Conservation (phyloP, 1,140 invertebrate genomes). For the Trichonephila clavipes region DNA sequence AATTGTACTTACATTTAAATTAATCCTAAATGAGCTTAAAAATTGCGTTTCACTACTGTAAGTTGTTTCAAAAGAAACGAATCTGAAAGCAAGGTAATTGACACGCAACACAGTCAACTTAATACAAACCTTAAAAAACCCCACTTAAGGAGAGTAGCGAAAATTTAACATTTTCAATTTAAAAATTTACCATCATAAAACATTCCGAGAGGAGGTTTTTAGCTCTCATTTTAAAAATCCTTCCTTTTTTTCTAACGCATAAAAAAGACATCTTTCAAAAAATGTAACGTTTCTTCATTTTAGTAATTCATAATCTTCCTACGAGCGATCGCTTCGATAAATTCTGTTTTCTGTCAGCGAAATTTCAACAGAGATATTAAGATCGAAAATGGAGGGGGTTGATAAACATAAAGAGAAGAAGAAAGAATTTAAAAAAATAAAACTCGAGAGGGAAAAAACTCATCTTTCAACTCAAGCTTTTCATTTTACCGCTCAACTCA, state of each 20-base stretch:
- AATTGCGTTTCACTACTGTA: neutral
- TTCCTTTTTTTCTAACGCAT: slow-evolving; percentile 27
- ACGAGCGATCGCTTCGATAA: slow-evolving; percentile 67
- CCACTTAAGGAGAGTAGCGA: slow-evolving; percentile 5
- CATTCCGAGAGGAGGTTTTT: neutral
- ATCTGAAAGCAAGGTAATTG: neutral
- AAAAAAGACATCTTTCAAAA: slow-evolving; percentile 53
- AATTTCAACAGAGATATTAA: slow-evolving; percentile 55
- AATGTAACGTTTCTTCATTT: slow-evolving; percentile 37
- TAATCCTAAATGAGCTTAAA: neutral
- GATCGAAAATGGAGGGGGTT: slow-evolving; percentile 8
- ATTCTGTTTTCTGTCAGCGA: slow-evolving; percentile 49
- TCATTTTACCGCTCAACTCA: slow-evolving; percentile 73
- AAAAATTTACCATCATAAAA: neutral
- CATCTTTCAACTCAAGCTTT: slow-evolving; percentile 72
- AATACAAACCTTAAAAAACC: slow-evolving; percentile 16
- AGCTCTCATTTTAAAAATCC: neutral
- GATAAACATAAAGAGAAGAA: slow-evolving; percentile 26
- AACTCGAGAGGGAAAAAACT: slow-evolving; percentile 7
- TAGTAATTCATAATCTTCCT: slow-evolving; percentile 74
- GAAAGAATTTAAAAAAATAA: slow-evolving; percentile 2
- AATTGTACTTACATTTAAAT: neutral
- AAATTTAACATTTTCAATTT: slow-evolving; percentile 11
- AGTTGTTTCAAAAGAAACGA: neutral
- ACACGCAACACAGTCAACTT: neutral